Evolutionary conservation across 2,797 vertebrate genomes (phyloP), one percentile per base, ranked within the genome.

Genomic region (Pantherophis vulpinus): DNA sequence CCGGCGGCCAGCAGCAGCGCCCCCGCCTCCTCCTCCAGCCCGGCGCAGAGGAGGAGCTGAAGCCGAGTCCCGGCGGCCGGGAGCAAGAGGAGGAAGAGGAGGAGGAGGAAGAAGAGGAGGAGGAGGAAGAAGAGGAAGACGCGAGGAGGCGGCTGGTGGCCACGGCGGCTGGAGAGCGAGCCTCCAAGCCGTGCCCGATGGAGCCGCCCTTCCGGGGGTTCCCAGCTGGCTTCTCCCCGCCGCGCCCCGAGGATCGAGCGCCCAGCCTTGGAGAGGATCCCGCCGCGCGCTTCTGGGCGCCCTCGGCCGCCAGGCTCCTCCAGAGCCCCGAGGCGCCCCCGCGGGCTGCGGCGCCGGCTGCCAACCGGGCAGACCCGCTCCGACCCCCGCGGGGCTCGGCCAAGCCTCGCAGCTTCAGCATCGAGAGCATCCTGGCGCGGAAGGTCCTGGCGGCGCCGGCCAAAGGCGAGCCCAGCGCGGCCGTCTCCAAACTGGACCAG

Each of bases 381-480:
- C 54, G 70, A 2, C 37, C 94, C 2, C 95, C 86, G 32, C 97
- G 97, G 93, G 91, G 93, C 79, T 79, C 94, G 29, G 96, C 96
- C 90, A 98, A 96, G 95, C 94, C 98, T 29, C 98, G 97, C 93
- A 98, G 98, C 79, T 99, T 99, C 96, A 99, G 98, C 97, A 99
- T 99, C 96, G 99, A 99, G 91, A 99, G 98, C 95, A 99, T 99
- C 96, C 97, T 99, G 14, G 98, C 98, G 0, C 98, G 94, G 90
- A 96, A 95, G 3, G 74, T 42, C 37, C 37, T 13, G 87, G 87
- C 13, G 18, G 87, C 18, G 58, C 20, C 29, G 87, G 95, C 1
- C 20, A 95, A 93, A 86, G 42, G 94, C 12, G 74, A 83, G 74
- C 74, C 37, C 74, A 12, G 37, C 32, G 74, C 74, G 74, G 37